Evolutionary conservation across 2,113 vertebrate genomes (phyloP).

Genomic region (human (Homo sapiens)): DNA sequence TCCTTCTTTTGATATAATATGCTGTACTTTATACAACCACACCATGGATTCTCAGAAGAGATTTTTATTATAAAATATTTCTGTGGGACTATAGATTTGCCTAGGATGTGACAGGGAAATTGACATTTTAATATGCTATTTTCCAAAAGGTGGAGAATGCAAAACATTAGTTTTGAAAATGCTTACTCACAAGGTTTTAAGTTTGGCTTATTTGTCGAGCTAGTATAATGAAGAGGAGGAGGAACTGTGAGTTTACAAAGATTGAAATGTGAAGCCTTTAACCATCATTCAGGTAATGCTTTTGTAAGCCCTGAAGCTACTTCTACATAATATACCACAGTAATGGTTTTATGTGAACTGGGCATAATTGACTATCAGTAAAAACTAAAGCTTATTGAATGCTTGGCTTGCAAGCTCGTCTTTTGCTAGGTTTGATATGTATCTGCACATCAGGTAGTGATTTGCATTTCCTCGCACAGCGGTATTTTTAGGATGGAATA

Average conservation of each 20-base stretch:
- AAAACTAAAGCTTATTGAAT: constrained; percentile 42
- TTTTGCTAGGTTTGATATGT: constrained; percentile 18
- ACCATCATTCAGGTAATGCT: background rate
- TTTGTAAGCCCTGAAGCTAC: constrained; percentile 1
- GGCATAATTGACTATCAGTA: constrained; percentile 43
- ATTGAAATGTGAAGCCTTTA: background rate
- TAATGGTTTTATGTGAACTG: constrained; percentile 55
- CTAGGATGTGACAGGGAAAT: background rate
- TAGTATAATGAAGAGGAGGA: background rate
- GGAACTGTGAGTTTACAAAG: background rate
- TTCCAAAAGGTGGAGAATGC: background rate
- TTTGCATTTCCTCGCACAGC: constrained; percentile 2
- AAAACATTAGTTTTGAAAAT: background rate
- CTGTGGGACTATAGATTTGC: background rate
- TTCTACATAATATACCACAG: background rate
- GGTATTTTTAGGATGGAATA: constrained; percentile 15
- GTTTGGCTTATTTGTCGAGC: constrained; percentile 26
- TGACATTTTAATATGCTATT: background rate
- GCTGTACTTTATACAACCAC: background rate
- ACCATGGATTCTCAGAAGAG: background rate
- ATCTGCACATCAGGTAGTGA: background rate
- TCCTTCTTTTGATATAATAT: background rate
- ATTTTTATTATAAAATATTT: background rate
- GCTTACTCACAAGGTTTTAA: constrained; percentile 1
- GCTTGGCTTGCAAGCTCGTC: constrained; percentile 19